Percentiles rank a stretch among this genome's conserved stretches.
These are phyloP conservation scores for Oligia strigilis DNA, from an alignment of 2,888 invertebrate genomes.

Conservation along the genomic window DNA sequence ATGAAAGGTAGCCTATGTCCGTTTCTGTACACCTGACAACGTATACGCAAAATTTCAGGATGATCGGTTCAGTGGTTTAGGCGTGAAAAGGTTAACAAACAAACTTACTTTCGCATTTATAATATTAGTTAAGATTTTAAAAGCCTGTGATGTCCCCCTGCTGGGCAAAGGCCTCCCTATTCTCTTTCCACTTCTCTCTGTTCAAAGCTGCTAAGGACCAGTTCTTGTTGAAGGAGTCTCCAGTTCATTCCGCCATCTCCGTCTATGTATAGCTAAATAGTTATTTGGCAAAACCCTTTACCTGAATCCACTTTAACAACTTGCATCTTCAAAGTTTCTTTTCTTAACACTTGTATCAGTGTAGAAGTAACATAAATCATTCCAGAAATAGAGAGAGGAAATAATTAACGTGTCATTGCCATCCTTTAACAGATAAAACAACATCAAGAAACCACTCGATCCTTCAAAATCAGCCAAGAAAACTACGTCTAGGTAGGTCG, in stretches of 20 bases:
- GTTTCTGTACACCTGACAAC: too few relatives aligned
- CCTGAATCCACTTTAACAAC: neutral
- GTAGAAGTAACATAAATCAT: conserved; percentile 3
- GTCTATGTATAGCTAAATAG: neutral
- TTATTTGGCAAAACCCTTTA: neutral
- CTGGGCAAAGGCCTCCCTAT: too few relatives aligned
- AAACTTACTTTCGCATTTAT: too few relatives aligned
- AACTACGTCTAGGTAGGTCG: conserved; percentile 54
- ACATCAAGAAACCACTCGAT: conserved; percentile 55
- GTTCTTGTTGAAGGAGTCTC: neutral
- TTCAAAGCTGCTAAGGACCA: neutral
- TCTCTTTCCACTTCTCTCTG: too few relatives aligned
- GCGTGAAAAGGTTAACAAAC: too few relatives aligned
- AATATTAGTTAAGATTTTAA: too few relatives aligned
- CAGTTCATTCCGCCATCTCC: neutral
- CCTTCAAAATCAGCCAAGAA: conserved; percentile 58
- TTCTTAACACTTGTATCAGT: neutral
- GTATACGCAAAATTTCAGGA: too few relatives aligned
- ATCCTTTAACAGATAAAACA: conserved; percentile 31
- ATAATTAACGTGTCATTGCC: conserved; percentile 27
- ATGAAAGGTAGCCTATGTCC: too few relatives aligned
- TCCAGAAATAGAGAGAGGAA: conserved; percentile 10
- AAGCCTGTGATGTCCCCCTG: too few relatives aligned
- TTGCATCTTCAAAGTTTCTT: neutral
- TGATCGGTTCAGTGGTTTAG: too few relatives aligned